Conservation (phyloP, 2,888 invertebrate genomes). For the Meghimatium bilineatum region DNA sequence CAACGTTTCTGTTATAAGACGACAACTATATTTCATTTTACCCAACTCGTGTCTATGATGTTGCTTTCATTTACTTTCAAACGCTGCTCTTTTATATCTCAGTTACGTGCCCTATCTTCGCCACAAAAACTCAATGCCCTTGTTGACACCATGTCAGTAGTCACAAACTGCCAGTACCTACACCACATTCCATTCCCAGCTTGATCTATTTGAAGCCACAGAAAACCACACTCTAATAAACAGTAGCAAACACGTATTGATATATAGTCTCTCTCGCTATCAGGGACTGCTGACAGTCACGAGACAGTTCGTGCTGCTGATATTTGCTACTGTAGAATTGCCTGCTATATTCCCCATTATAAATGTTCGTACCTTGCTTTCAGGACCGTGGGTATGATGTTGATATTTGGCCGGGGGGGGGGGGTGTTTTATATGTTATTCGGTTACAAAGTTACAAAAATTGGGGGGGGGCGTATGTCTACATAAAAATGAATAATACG, state of each 20-base stretch:
- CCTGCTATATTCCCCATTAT: slow-evolving; percentile 5
- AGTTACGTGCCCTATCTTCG: background rate
- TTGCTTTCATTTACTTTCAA: background rate
- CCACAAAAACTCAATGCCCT: background rate
- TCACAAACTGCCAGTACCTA: background rate
- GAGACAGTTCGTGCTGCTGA: slow-evolving; percentile 3
- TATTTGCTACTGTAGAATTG: slow-evolving; percentile 1
- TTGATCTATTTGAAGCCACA: background rate
- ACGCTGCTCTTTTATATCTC: background rate
- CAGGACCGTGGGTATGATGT: no score
- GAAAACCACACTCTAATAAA: background rate
- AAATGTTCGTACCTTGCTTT: slow-evolving; percentile 4
- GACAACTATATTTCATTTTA: background rate
- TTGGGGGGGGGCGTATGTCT: no score
- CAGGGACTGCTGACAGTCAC: slow-evolving; percentile 11
- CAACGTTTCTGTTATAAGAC: background rate
- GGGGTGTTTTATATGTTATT: no score
- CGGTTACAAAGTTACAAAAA: no score
- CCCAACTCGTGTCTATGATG: background rate
- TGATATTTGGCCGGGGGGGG: no score
- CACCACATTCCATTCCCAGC: background rate
- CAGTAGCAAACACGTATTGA: slow-evolving; percentile 3
- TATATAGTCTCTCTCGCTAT: background rate
- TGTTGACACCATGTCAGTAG: background rate
- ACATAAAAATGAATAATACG: no score